A percentile compares a stretch with the other conserved stretches of the same genome.
These are phyloP conservation scores for Pseudobourletiella spinata DNA, from an alignment of 1,140 invertebrate genomes.

Conservation along the genomic window DNA sequence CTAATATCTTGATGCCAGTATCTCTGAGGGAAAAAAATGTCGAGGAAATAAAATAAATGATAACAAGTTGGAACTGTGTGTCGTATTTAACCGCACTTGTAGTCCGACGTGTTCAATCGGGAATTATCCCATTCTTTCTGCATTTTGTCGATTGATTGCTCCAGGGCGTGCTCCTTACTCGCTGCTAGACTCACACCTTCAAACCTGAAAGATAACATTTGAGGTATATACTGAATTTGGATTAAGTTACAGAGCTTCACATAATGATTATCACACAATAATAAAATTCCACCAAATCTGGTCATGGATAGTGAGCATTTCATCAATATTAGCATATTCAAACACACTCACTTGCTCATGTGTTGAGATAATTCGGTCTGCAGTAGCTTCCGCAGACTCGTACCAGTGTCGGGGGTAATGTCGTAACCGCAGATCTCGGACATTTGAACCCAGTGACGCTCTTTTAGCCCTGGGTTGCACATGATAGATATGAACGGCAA, in stretches of 20 bases:
- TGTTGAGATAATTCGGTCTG: constrained; percentile 61
- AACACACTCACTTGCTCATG: constrained; percentile 58
- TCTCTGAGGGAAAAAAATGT: constrained; percentile 47
- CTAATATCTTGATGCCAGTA: constrained; percentile 65
- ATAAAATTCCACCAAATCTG: constrained; percentile 47
- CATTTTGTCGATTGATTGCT: constrained; percentile 72
- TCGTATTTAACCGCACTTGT: constrained; percentile 52
- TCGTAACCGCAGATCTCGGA: constrained; percentile 69
- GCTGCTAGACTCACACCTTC: constrained; percentile 83
- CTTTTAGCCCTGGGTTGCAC: constrained; percentile 75
- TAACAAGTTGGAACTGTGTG: too few relatives aligned
- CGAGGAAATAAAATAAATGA: not conserved
- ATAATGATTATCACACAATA: not conserved
- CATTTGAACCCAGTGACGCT: constrained; percentile 87
- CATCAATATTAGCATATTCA: constrained; percentile 71
- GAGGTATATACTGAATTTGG: too few relatives aligned
- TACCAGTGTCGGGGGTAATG: constrained; percentile 73
- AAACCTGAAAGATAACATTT: constrained; percentile 40
- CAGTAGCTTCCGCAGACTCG: constrained; percentile 72
- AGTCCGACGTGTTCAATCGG: constrained; percentile 58
- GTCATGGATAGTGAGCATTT: constrained; percentile 63
- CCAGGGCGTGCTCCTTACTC: constrained; percentile 72
- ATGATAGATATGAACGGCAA: constrained; percentile 71
- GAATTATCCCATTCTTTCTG: constrained; percentile 72
- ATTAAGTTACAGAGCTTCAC: not conserved